A percentile compares a stretch with the other conserved stretches of the same genome.
These are phyloP conservation scores for Abramis brama DNA, from an alignment of 2,113 vertebrate genomes.

Conservation along the genomic window DNA sequence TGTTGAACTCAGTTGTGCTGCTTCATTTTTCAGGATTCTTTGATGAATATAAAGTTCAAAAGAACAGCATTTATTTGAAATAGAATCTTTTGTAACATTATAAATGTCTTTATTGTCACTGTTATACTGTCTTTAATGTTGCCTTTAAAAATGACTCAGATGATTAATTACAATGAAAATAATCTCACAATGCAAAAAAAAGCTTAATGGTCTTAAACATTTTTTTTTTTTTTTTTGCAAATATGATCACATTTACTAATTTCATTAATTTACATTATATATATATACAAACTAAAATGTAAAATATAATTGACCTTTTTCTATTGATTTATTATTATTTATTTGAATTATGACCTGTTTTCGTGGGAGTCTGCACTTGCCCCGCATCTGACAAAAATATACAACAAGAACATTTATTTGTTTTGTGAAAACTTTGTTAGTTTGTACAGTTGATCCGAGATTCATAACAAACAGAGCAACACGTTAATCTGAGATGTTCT, in stretches of 20 bases:
- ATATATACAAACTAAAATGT: too few relatives aligned
- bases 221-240: too few relatives aligned
- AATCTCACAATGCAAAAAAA: background rate
- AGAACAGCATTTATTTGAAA: background rate
- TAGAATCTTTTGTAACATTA: background rate
- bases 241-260: background rate
- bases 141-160: too few relatives aligned
- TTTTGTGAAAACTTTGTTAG: constrained; percentile 24
- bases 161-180: background rate
- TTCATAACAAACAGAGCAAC: constrained; percentile 32
- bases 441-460: background rate
- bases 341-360: background rate
- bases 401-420: constrained; percentile 12
- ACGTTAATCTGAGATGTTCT: constrained; percentile 35
- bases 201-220: too few relatives aligned
- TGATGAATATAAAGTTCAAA: background rate
- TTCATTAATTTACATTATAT: background rate
- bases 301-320: background rate
- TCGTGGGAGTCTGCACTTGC: background rate
- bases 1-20: background rate
- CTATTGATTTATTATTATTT: background rate
- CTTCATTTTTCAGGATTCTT: background rate
- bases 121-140: too few relatives aligned
- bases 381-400: background rate
- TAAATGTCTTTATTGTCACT: background rate